Percentiles rank a stretch among this genome's conserved stretches.
Conservation (phyloP, 1,140 invertebrate genomes). For the Idris sp. region DNA sequence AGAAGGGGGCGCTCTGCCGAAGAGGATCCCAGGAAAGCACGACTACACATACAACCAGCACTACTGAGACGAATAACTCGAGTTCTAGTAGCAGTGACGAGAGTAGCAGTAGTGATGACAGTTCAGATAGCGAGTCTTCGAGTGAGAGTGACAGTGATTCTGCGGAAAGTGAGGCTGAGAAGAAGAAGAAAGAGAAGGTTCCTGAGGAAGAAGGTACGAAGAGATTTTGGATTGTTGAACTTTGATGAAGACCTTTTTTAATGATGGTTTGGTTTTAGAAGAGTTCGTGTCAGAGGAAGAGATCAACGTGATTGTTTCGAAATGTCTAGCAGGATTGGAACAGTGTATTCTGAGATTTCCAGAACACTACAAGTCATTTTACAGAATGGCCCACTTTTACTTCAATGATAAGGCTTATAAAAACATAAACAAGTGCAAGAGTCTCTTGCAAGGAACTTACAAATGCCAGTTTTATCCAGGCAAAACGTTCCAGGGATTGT, state of each 20-base stretch:
- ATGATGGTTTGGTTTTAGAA: constrained; percentile 64
- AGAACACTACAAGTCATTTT: constrained; percentile 95
- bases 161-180: constrained; percentile 67
- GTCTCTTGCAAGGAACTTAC: constrained; percentile 85
- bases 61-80: constrained; percentile 74
- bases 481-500: constrained; percentile 87
- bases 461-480: constrained; percentile 80
- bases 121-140: constrained; percentile 72
- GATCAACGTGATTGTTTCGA: constrained; percentile 72
- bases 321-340: constrained; percentile 88
- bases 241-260: too few species aligned
- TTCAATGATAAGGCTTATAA: constrained; percentile 85
- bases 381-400: constrained; percentile 90
- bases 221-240: too few species aligned
- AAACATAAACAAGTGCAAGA: constrained; percentile 83
- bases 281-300: constrained; percentile 72
- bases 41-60: constrained; percentile 73
- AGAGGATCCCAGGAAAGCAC: constrained; percentile 76
- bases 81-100: constrained; percentile 75
- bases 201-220: constrained; percentile 65
- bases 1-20: constrained; percentile 68
- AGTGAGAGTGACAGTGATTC: constrained; percentile 74
- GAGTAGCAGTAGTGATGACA: constrained; percentile 73
- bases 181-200: constrained; percentile 69
- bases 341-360: constrained; percentile 91